phyloP scores from a whole-genome alignment of 2,888 invertebrate genomes.

The Trachelus iudaicus region DNA sequence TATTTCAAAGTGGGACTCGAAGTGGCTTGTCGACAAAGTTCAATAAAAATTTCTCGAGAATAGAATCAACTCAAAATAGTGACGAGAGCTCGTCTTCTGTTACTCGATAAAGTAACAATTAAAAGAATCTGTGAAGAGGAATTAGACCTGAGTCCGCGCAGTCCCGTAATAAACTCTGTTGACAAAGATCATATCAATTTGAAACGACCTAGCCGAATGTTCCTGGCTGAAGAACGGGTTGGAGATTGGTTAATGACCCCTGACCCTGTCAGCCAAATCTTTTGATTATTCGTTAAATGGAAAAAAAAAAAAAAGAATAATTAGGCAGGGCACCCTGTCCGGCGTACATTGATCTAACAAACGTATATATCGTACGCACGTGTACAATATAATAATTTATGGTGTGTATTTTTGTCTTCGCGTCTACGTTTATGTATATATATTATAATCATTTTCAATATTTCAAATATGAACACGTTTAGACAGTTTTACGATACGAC shows the following conservation, averaged over 20 bases:
- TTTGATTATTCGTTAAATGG: neutral
- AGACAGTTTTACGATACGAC: neutral
- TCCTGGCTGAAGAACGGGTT: neutral
- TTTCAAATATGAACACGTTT: constrained; percentile 39
- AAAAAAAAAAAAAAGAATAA: neutral
- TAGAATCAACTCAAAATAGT: neutral
- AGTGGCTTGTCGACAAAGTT: neutral
- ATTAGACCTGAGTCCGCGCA: neutral
- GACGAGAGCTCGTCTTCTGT: neutral
- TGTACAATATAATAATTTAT: constrained; percentile 32
- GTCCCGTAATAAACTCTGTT: neutral
- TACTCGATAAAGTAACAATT: neutral
- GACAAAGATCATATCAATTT: neutral
- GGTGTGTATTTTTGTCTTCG: neutral
- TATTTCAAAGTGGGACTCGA: neutral
- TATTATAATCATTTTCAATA: constrained; percentile 30
- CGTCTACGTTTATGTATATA: constrained; percentile 18
- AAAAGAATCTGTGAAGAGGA: neutral
- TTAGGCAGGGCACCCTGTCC: constrained; percentile 40
- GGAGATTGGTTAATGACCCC: neutral
- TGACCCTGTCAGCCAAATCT: neutral
- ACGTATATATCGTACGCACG: constrained; percentile 12
- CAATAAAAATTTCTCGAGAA: neutral
- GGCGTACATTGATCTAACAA: neutral
- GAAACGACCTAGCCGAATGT: neutral